A percentile compares a stretch with the other conserved stretches of the same genome.
Conservation (phyloP, 2,113 vertebrate genomes). For the Varanus salvator region DNA sequence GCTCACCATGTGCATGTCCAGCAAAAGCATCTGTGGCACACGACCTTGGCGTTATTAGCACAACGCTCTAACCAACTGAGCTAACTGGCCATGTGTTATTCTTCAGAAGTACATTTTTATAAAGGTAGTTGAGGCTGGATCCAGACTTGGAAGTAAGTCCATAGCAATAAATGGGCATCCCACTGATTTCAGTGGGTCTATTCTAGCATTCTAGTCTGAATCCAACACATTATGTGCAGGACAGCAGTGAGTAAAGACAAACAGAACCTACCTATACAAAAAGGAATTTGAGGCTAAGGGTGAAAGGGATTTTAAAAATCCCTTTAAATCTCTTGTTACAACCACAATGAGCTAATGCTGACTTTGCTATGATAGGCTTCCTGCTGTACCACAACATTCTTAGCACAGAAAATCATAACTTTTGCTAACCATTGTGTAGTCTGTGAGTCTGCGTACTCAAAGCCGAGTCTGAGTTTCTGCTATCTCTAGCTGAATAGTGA, state of each 20-base stretch:
- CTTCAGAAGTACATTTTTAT: conserved; percentile 39
- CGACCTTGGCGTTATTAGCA: too few species aligned
- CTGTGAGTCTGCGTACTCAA: conserved; percentile 12
- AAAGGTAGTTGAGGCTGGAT: conserved; percentile 24
- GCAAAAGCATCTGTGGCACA: too few species aligned
- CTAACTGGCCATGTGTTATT: background rate
- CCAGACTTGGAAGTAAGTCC: too few species aligned
- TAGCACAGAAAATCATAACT: conserved; percentile 53
- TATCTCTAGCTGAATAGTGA: conserved; percentile 2
- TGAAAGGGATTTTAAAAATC: conserved; percentile 19
- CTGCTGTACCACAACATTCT: conserved; percentile 53
- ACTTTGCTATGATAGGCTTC: conserved; percentile 52
- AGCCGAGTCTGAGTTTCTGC: conserved; percentile 37
- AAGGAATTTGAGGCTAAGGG: conserved; percentile 47
- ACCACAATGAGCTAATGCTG: conserved; percentile 47
- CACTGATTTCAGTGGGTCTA: too few species aligned
- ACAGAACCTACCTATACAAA: conserved; percentile 48
- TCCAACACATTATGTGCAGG: conserved; percentile 15
- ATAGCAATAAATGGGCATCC: too few species aligned
- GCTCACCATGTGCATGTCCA: too few species aligned
- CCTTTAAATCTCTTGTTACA: conserved; percentile 43
- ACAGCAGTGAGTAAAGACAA: conserved; percentile 31
- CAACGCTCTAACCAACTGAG: too few species aligned
- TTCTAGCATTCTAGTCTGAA: too few species aligned
- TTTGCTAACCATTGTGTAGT: rapidly evolving